Percentiles rank a stretch among this genome's conserved stretches.
phyloP scores from a whole-genome alignment of 2,888 invertebrate species.

The Conchocele bisecta region DNA sequence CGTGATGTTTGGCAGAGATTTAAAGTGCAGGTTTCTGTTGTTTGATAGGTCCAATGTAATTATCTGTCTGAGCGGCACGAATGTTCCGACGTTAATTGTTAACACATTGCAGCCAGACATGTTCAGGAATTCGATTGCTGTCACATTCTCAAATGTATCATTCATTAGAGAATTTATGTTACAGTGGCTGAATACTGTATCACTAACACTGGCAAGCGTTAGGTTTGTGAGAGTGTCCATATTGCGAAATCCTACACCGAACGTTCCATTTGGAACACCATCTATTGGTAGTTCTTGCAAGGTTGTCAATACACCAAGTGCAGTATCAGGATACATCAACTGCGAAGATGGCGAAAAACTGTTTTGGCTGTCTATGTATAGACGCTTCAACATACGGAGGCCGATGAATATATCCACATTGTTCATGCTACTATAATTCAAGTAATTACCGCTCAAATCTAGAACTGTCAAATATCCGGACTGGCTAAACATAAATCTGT shows the following conservation, averaged over 20 bases:
- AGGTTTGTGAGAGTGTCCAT: neutral
- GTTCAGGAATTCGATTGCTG: neutral
- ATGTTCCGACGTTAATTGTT: neutral
- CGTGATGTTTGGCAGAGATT: constrained; percentile 23
- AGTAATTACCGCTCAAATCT: too few species aligned
- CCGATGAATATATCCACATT: too few species aligned
- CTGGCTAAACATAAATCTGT: too few species aligned
- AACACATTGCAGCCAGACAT: neutral
- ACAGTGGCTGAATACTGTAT: too few species aligned
- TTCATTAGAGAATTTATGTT: neutral
- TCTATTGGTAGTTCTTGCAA: neutral
- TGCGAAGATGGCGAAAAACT: too few species aligned
- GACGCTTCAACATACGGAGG: too few species aligned
- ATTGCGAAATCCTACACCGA: neutral
- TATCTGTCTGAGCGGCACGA: neutral
- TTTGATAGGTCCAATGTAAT: constrained; percentile 26
- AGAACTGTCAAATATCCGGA: too few species aligned
- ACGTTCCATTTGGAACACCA: neutral
- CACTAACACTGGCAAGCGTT: neutral
- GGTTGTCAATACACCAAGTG: neutral
- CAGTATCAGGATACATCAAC: neutral
- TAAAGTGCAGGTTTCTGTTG: constrained; percentile 30
- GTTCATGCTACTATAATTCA: too few species aligned
- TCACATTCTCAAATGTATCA: neutral
- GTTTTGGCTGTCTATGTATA: too few species aligned